These are phyloP conservation scores for Drosophila leontia DNA, from an alignment of 1,140 invertebrate genomes.

Conservation along the genomic window DNA sequence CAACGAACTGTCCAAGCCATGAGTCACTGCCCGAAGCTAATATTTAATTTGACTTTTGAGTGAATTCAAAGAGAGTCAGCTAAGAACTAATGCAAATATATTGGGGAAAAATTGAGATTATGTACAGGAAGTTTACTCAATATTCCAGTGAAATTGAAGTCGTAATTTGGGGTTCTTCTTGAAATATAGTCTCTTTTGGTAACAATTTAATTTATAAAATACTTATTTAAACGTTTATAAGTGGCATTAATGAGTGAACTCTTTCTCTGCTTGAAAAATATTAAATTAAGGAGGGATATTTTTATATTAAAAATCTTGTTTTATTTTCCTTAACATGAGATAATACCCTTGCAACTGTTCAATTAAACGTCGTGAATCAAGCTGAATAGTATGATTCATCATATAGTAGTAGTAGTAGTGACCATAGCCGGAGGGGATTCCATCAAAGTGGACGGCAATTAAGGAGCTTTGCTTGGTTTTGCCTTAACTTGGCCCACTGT, in stretches of 20 bases:
- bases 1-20: slow-evolving; percentile 8
- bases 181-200: background rate
- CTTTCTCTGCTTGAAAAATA: background rate
- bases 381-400: slow-evolving; percentile 46
- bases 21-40: slow-evolving; percentile 34
- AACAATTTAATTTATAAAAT: background rate
- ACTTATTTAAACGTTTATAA: background rate
- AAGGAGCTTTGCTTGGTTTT: slow-evolving; percentile 38
- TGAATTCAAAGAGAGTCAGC: background rate
- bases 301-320: background rate
- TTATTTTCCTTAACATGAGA: background rate
- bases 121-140: background rate
- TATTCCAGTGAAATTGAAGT: background rate
- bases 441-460: slow-evolving; percentile 11
- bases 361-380: slow-evolving; percentile 45
- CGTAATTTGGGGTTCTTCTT: background rate
- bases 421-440: slow-evolving; percentile 1
- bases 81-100: background rate
- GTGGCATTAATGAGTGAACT: background rate
- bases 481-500: slow-evolving; percentile 51
- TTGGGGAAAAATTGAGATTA: background rate
- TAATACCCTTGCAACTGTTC: slow-evolving; percentile 24
- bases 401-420: background rate
- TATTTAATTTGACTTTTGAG: slow-evolving; percentile 27
- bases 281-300: no score